Evolutionary conservation across 64 coral and sea anemone genomes (phyloP).

Genomic region (Astreopora myriophthalma): DNA sequence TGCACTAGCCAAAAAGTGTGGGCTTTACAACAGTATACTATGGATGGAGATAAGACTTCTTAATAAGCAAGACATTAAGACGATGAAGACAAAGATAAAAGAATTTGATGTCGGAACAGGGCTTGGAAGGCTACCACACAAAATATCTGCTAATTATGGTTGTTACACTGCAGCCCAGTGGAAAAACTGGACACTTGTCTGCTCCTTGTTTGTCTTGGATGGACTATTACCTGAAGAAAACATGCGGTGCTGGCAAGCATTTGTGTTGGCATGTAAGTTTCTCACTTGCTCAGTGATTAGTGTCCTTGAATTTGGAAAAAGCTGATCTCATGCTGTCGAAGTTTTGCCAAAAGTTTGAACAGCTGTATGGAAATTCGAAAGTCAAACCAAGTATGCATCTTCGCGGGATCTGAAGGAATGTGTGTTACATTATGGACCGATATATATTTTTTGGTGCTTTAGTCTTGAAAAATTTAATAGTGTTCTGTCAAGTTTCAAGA

Average conservation of each 20-base stretch:
- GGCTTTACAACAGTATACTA: background rate
- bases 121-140: slow-evolving; percentile 21
- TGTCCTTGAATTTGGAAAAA: background rate
- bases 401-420: slow-evolving; percentile 15
- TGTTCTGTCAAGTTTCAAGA: background rate
- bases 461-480: slow-evolving; percentile 12
- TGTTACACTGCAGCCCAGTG: slow-evolving; percentile 61
- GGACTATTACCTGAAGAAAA: slow-evolving; percentile 28
- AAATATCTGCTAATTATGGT: slow-evolving; percentile 52
- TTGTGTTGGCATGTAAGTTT: slow-evolving; percentile 54
- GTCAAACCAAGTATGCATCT: slow-evolving; percentile 50
- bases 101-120: slow-evolving; percentile 13
- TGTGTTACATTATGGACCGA: slow-evolving; percentile 31
- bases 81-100: background rate
- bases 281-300: background rate
- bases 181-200: slow-evolving; percentile 58
- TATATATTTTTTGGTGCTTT: slow-evolving; percentile 44
- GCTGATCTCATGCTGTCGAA: background rate
- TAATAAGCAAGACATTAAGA: background rate
- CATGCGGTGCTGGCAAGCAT: slow-evolving; percentile 63
- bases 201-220: slow-evolving; percentile 28
- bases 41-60: background rate
- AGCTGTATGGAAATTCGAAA: slow-evolving; percentile 3
- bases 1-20: background rate
- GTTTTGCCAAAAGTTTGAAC: slow-evolving; percentile 35